Conservation (phyloP, 2,888 invertebrate species). For the Parasteatoda lunata region DNA sequence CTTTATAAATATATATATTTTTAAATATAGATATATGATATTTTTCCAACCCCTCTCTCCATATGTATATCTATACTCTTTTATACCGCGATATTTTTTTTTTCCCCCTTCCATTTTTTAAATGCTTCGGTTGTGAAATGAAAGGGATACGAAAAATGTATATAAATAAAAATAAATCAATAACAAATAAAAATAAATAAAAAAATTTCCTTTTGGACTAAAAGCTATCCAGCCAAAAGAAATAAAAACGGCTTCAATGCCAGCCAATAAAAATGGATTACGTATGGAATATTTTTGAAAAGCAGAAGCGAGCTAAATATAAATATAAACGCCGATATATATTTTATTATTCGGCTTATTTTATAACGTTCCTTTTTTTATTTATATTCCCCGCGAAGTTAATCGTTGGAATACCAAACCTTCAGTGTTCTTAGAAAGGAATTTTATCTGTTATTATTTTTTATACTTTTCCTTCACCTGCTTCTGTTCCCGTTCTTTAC, state of each 20-base stretch:
- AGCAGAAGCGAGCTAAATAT: conserved; percentile 37
- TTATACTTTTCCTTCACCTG: not conserved
- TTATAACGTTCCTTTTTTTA: conserved; percentile 39
- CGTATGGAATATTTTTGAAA: conserved; percentile 59
- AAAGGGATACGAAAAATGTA: conserved; percentile 41
- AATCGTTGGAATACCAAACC: conserved; percentile 59
- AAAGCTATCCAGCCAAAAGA: conserved; percentile 54
- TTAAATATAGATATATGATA: conserved; percentile 37
- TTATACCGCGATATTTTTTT: conserved; percentile 34
- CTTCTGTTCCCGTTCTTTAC: not conserved
- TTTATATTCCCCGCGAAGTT: conserved; percentile 46
- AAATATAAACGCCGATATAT: conserved; percentile 53
- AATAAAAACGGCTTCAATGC: conserved; percentile 59
- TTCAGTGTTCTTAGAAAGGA: not conserved
- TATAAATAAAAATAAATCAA: conserved; percentile 58
- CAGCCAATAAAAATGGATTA: conserved; percentile 68
- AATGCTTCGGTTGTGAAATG: conserved; percentile 32
- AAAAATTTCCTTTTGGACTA: conserved; percentile 5
- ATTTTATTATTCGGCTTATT: conserved; percentile 63
- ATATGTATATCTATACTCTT: not conserved
- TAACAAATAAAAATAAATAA: conserved; percentile 58
- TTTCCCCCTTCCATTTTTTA: conserved; percentile 15
- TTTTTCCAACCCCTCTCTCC: not conserved
- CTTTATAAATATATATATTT: conserved; percentile 66
- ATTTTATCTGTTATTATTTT: conserved; percentile 7